Percentiles rank a stretch among this genome's conserved stretches.
These are phyloP conservation scores for Drosophila peninsularis DNA, from an alignment of 2,888 invertebrate species.

Conservation along the genomic window DNA sequence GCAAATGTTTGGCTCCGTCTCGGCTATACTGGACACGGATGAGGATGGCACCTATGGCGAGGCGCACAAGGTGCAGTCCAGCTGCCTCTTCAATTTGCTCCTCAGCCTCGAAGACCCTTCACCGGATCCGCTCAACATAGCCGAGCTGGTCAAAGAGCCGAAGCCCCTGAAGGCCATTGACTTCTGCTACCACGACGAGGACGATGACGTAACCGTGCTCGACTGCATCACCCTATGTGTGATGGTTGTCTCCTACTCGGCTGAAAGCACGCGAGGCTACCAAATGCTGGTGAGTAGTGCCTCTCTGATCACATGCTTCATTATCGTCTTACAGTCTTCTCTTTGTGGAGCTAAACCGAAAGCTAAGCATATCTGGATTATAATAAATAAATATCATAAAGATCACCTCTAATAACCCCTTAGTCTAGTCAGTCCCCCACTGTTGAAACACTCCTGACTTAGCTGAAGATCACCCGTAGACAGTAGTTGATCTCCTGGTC, in stretches of 20 bases:
- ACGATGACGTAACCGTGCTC: conserved; percentile 97
- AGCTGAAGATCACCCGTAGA: neutral
- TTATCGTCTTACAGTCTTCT: neutral
- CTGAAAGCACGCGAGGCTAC: conserved; percentile 96
- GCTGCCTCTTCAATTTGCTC: conserved; percentile 95
- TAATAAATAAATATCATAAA: neutral
- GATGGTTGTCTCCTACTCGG: conserved; percentile 99
- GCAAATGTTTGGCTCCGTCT: conserved; percentile 99
- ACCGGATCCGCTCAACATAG: conserved; percentile 96
- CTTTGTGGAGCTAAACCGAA: neutral
- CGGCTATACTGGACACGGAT: conserved; percentile 97
- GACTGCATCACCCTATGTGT: conserved; percentile 99
- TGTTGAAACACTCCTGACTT: neutral
- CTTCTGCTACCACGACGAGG: conserved; percentile 99
- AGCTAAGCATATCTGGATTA: neutral
- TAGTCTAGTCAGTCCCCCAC: neutral
- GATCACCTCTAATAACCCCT: neutral
- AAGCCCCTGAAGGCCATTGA: conserved; percentile 97
- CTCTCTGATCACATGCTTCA: neutral
- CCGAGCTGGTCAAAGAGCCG: conserved; percentile 95
- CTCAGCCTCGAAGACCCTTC: conserved; percentile 97
- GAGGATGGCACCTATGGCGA: conserved; percentile 94
- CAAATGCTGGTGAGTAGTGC: conserved; percentile 92
- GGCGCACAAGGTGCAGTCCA: conserved; percentile 96
- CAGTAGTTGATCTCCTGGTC: neutral